A percentile compares a stretch with the other conserved stretches of the same genome.
phyloP scores from a whole-genome alignment of 1,140 invertebrate genomes.

The Sinonovacula constricta region DNA sequence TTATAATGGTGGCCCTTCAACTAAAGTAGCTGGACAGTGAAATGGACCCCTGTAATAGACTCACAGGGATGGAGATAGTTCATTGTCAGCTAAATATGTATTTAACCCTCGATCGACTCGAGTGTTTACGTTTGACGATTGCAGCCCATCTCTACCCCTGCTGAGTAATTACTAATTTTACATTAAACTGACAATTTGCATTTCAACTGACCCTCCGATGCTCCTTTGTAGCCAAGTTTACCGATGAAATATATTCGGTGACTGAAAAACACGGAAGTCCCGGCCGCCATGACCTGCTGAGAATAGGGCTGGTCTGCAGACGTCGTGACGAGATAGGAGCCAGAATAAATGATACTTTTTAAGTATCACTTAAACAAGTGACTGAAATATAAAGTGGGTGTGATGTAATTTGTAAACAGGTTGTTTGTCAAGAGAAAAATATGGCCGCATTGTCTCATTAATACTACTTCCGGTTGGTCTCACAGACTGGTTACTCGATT shows the following conservation, averaged over 20 bases:
- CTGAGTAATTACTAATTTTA: slow-evolving; percentile 1
- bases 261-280: not conserved
- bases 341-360: not conserved
- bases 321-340: not conserved
- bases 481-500: not conserved
- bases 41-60: not conserved
- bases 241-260: not conserved
- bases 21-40: not conserved
- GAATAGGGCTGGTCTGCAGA: not conserved
- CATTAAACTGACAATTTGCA: not conserved
- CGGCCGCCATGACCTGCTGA: not conserved
- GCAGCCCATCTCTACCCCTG: not conserved
- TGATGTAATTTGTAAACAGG: not conserved
- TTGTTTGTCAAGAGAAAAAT: not conserved
- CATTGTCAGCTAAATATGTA: not conserved
- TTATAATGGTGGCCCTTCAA: not conserved
- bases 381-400: not conserved
- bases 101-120: not conserved
- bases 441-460: not conserved
- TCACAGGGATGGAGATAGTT: not conserved
- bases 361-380: not conserved
- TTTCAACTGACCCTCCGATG: not conserved
- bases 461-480: not conserved
- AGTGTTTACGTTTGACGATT: not conserved
- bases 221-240: not conserved